Base-by-base conservation (phyloP, 1,140 invertebrate genomes). In the Linepithema humile region DNA sequence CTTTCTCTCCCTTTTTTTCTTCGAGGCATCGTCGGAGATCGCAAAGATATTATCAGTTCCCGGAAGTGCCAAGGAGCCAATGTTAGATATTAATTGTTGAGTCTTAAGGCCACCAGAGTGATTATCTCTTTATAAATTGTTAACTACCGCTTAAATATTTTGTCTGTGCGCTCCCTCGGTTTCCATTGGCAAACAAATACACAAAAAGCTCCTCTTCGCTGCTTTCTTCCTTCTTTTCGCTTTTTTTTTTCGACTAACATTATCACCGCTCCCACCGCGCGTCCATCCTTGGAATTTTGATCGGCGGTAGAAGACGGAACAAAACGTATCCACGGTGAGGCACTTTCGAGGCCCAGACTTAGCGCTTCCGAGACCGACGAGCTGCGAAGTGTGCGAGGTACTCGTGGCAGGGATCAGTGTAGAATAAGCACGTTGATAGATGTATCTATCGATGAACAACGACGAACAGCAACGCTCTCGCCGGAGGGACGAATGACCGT, bases 21-120 rank as follows among this genome's bases (percentile, higher is more conserved):
- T 80, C 50, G 45, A 55, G 38, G 26, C 48, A 80, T 80, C 64
- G 48, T 55, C 48, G 35, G 17, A 78, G 35, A 78, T 78, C 23
- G 35, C 48, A 53, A 80, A 35, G 50, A 32, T 77, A 50, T 23
- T 17, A 69, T 78, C 60, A 84, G 75, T 73, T 83, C 86, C 86
- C 90, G 88, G 87, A 89, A 92, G 86, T 90, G 86, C 86, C 88
- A 85, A 89, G 84, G 89, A 85, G 88, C 86, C 90, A 83, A 85
- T 89, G 86, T 91, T 91, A 89, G 91, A 91, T 91, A 93, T 92
- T 90, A 91, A 92, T 91, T n/a, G n/a, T n/a, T 92, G 90, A 92
- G 89, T 92, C 87, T 85, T 93, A 93, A 93, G 93, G 93, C 92
- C 92, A 93, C 93, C 92, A 93, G 88, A 93, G 93, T 93, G 91